Conservation (phyloP, 2,113 vertebrate genomes). For the Eudyptes chrysolophus region DNA sequence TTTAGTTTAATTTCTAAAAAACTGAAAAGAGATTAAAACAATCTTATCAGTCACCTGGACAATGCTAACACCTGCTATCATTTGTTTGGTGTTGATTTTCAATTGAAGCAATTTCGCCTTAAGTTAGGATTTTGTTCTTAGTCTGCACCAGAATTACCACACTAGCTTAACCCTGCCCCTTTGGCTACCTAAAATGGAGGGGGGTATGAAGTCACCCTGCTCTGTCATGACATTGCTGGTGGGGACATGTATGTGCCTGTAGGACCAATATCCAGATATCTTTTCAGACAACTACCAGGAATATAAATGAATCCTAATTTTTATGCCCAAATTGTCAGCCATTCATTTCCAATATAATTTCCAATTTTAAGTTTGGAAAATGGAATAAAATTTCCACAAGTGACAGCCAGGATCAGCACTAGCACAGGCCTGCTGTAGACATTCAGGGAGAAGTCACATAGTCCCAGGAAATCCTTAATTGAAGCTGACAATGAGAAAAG, state of each 20-base stretch:
- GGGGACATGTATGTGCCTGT: background rate
- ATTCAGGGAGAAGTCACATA: background rate
- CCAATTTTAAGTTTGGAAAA: background rate
- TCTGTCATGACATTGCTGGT: background rate
- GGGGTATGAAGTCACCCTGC: background rate
- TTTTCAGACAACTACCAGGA: background rate
- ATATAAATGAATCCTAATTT: background rate
- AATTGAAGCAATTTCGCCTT: background rate
- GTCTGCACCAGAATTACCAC: background rate
- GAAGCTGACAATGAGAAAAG: constrained; percentile 1
- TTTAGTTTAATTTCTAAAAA: background rate
- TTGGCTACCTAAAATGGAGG: background rate
- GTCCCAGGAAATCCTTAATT: background rate
- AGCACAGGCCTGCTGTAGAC: background rate
- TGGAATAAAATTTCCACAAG: background rate
- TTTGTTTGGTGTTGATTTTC: background rate
- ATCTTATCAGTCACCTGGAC: background rate
- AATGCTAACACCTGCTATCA: background rate
- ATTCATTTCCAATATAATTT: background rate
- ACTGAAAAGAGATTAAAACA: background rate
- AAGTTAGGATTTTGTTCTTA: background rate
- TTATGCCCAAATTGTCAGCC: background rate
- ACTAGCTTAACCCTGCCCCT: background rate
- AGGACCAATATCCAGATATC: background rate
- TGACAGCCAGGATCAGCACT: background rate